Evolutionary conservation across 2,888 invertebrate genomes (phyloP).

Genomic region (Caenorhabditis sp.): DNA sequence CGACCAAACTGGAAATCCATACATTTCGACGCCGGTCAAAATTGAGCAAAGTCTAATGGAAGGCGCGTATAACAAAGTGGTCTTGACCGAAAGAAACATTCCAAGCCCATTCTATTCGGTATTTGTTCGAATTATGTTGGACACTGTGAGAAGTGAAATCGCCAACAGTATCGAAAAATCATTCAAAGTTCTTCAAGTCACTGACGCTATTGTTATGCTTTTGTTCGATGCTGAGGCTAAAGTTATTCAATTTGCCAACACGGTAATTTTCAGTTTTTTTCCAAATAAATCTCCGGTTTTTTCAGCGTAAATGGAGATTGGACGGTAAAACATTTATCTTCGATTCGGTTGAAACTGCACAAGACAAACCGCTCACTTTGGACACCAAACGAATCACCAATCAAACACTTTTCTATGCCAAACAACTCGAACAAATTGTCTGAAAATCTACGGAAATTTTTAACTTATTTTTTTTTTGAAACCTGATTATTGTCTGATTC

Average conservation of each 20-base stretch:
- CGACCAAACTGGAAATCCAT: conserved; percentile 89
- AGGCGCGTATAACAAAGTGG: conserved; percentile 95
- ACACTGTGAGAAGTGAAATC: conserved; percentile 92
- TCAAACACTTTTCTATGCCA: conserved; percentile 93
- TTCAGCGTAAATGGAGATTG: conserved; percentile 84
- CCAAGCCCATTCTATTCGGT: conserved; percentile 93
- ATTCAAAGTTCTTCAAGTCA: conserved; percentile 84
- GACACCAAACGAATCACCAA: conserved; percentile 89
- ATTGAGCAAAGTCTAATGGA: conserved; percentile 99
- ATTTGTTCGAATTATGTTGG: conserved; percentile 93
- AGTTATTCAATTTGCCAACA: conserved; percentile 48
- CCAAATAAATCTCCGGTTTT: too few species aligned
- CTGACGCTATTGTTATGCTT: conserved; percentile 43
- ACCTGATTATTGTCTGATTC: too few species aligned
- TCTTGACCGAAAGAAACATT: conserved; percentile 90
- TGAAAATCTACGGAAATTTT: conserved; percentile 71
- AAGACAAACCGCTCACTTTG: conserved; percentile 73
- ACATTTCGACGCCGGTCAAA: conserved; percentile 90
- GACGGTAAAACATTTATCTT: conserved; percentile 83
- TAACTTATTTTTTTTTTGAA: neutral
- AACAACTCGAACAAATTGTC: conserved; percentile 98
- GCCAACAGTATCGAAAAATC: conserved; percentile 95
- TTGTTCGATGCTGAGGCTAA: conserved; percentile 51
- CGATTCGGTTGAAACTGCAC: conserved; percentile 78
- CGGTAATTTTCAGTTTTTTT: conserved; percentile 25